Evolutionary conservation across 2,113 vertebrate species (phyloP), one percentile per base, ranked within the genome.

Genomic region (Edolisoma coerulescens): DNA sequence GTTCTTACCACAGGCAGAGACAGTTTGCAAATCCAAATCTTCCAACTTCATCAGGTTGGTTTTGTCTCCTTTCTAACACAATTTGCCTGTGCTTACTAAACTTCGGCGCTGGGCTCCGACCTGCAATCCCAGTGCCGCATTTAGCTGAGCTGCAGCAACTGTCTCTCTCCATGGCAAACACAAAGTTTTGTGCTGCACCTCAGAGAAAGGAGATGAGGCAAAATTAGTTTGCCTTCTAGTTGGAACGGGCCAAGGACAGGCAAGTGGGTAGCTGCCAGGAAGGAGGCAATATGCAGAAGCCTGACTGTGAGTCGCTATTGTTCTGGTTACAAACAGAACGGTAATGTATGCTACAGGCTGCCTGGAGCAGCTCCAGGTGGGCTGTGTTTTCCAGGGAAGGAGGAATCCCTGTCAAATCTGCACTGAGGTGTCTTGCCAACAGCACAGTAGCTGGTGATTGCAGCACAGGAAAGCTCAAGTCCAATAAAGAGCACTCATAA

Each of bases 331-430:
- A 83, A 82, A 64, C 44, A 13, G 50, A 69, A 27, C 0, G 2
- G 57, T 42, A 64, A 65, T 27, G 20, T 53, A 21, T 27, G 42
- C 41, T 56, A 12, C 47, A 49, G 79, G 28, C 85, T 74, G 71
- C 63, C 75, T 94, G 90, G 94, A 89, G 41, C 0, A 1, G 37
- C 13, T 92, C 84, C 90, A 88, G 67, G 56, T 87, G 47, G 79
- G 39, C 60, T 93, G 78, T 42, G 33, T 92, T 91, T 96, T 78
- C 92, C 75, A 77, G 28, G 52, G 79, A 52, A 79, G 64, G 83
- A 96, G 88, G 71, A 96, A 81, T 86, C 85, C 78, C 87, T 95
- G 27, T 77, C 78, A 91, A 44, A 77, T 59, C 75, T 90, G 56
- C 39, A 9, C 63, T 11, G 50, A 61, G 13, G 23, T 76, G 27